phyloP scores from a whole-genome alignment of 2,797 vertebrate genomes.

The Notamacropus eugenii region DNA sequence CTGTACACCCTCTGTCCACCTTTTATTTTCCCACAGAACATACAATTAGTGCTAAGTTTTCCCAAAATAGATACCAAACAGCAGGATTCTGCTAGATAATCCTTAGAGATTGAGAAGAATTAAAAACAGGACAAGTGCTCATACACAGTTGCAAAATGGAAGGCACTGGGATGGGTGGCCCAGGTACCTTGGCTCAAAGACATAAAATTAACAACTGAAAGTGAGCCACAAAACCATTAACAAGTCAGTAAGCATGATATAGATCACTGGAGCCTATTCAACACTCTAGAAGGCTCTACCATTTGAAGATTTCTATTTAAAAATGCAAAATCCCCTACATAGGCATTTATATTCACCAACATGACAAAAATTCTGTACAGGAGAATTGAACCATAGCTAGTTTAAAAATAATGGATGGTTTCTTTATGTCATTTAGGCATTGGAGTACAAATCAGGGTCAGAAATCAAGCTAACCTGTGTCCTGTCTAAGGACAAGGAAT shows the following conservation, averaged over 20 bases:
- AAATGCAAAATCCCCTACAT: constrained; percentile 2
- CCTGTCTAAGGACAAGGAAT: background rate
- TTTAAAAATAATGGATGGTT: background rate
- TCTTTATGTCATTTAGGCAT: background rate
- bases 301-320: constrained; percentile 37
- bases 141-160: constrained; percentile 7
- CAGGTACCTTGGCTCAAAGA: constrained; percentile 15
- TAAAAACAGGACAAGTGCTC: background rate
- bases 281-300: constrained; percentile 14
- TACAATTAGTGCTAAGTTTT: background rate
- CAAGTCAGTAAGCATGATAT: constrained; percentile 1
- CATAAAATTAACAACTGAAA: constrained; percentile 13
- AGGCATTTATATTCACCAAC: constrained; percentile 25
- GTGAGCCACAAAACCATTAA: constrained; percentile 30
- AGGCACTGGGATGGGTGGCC: constrained; percentile 19
- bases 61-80: background rate
- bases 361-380: background rate
- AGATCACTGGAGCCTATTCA: background rate
- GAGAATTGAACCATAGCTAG: background rate
- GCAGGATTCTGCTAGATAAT: background rate
- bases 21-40: constrained; percentile 37
- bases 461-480: background rate
- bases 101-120: background rate
- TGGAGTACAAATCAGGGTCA: constrained; percentile 7
- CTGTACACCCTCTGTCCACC: background rate